These are phyloP conservation scores for Gordius sp. DNA, from an alignment of 2,888 invertebrate genomes.

Conservation along the genomic window DNA sequence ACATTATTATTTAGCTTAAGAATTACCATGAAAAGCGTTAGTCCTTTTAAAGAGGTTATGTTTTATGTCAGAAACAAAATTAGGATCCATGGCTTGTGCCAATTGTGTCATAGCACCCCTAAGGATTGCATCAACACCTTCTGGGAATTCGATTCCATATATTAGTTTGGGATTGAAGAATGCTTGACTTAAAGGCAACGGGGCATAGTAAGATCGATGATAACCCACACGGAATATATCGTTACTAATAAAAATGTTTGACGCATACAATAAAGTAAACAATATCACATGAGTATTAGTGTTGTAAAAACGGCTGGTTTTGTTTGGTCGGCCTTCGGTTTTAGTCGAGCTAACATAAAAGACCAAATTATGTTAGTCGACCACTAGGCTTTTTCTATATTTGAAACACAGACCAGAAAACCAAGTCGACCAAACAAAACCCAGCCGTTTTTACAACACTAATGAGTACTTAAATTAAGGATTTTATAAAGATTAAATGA, in stretches of 20 bases:
- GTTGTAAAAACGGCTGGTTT: too few species aligned
- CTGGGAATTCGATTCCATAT: conserved; percentile 16
- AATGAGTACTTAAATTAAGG: too few species aligned
- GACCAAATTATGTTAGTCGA: too few species aligned
- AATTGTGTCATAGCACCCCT: conserved; percentile 21
- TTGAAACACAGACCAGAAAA: too few species aligned
- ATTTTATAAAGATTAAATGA: too few species aligned
- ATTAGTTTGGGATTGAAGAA: conserved; percentile 14
- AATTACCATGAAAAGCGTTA: background rate
- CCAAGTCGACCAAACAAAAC: too few species aligned
- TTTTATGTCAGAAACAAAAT: background rate
- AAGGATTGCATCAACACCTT: conserved; percentile 21
- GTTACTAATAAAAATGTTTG: background rate
- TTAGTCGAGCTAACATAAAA: too few species aligned
- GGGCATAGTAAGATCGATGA: conserved; percentile 19
- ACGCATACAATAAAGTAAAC: background rate
- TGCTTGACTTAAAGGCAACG: background rate
- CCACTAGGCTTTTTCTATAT: too few species aligned
- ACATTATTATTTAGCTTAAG: too few species aligned
- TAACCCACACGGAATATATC: background rate
- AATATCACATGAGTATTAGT: too few species aligned
- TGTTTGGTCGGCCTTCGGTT: too few species aligned
- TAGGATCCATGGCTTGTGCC: conserved; percentile 11
- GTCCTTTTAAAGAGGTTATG: background rate
- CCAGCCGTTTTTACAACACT: too few species aligned